These are phyloP conservation scores for Drosophila cyrtoloma DNA, from an alignment of 2,888 invertebrate genomes.

Conservation along the genomic window DNA sequence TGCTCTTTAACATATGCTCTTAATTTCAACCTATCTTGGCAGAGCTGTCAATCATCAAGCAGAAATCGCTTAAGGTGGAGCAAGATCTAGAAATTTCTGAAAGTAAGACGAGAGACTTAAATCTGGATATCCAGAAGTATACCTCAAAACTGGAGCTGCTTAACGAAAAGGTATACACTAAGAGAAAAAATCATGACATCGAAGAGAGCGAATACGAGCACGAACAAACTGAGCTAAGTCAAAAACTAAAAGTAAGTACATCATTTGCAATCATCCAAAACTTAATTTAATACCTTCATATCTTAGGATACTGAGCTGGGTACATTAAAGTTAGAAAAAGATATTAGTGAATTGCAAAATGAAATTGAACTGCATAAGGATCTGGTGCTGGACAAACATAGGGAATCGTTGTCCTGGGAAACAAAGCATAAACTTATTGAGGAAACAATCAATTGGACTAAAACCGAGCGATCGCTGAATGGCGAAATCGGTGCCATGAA, in stretches of 20 bases:
- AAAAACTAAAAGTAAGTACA: constrained; percentile 86
- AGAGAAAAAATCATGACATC: constrained; percentile 86
- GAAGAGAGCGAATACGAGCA: constrained; percentile 87
- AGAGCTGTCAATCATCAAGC: constrained; percentile 88
- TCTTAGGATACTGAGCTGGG: constrained; percentile 89
- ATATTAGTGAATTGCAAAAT: constrained; percentile 88
- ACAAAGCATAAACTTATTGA: constrained; percentile 91
- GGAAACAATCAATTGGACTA: constrained; percentile 89
- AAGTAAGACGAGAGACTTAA: constrained; percentile 87
- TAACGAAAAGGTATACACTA: constrained; percentile 87
- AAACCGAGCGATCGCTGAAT: constrained; percentile 88
- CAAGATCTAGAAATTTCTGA: constrained; percentile 88
- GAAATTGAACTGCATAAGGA: constrained; percentile 87
- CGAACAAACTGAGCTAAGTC: constrained; percentile 86
- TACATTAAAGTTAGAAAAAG: constrained; percentile 89
- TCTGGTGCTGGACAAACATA: constrained; percentile 88
- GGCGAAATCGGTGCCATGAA: constrained; percentile 92
- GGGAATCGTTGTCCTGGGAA: constrained; percentile 92
- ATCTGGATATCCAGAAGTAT: constrained; percentile 87
- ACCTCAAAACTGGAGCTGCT: constrained; percentile 88
- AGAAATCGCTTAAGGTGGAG: constrained; percentile 90
- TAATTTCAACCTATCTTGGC: background rate
- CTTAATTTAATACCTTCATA: background rate
- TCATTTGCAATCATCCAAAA: background rate
- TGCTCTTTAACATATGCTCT: too few relatives aligned